These are phyloP conservation scores for Diadegma fenestrale DNA, from an alignment of 2,888 invertebrate species.

Conservation along the genomic window DNA sequence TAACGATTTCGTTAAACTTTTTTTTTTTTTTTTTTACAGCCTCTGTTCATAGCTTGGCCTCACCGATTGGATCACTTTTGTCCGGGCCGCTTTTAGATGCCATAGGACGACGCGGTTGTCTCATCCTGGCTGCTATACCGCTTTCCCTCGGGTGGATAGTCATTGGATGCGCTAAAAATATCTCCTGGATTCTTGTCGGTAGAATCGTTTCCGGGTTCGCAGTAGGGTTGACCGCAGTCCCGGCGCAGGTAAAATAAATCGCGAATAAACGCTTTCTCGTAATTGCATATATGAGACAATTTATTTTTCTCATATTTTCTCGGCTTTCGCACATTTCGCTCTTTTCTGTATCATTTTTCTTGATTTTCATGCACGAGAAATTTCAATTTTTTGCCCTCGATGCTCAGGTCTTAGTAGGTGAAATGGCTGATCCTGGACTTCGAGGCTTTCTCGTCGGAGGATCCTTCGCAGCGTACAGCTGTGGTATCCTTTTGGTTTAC, in stretches of 20 bases:
- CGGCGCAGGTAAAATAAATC: slow-evolving; percentile 88
- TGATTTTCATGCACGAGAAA: not conserved
- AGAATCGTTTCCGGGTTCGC: slow-evolving; percentile 90
- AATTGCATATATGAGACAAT: not conserved
- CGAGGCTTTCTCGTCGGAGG: slow-evolving; percentile 90
- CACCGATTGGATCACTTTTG: slow-evolving; percentile 90
- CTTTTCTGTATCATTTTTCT: not conserved
- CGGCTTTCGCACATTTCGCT: not conserved
- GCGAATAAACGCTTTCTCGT: not conserved
- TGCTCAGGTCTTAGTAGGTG: slow-evolving; percentile 90
- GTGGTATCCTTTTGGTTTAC: slow-evolving; percentile 91
- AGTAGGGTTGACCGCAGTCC: slow-evolving; percentile 90
- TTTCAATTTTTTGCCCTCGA: not conserved
- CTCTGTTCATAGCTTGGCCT: slow-evolving; percentile 92
- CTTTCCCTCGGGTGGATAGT: slow-evolving; percentile 90
- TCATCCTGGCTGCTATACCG: slow-evolving; percentile 89
- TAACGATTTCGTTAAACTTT: not conserved
- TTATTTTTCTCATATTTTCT: not conserved
- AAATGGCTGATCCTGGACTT: slow-evolving; percentile 90
- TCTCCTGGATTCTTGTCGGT: slow-evolving; percentile 88
- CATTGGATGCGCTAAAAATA: slow-evolving; percentile 85
- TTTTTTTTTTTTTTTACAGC: slow-evolving; percentile 85
- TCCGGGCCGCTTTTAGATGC: slow-evolving; percentile 91
- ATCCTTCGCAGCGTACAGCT: slow-evolving; percentile 90
- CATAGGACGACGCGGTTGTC: slow-evolving; percentile 88